These are phyloP conservation scores for Agrilus cyanescens DNA, from an alignment of 2,888 invertebrate genomes.

Conservation along the genomic window DNA sequence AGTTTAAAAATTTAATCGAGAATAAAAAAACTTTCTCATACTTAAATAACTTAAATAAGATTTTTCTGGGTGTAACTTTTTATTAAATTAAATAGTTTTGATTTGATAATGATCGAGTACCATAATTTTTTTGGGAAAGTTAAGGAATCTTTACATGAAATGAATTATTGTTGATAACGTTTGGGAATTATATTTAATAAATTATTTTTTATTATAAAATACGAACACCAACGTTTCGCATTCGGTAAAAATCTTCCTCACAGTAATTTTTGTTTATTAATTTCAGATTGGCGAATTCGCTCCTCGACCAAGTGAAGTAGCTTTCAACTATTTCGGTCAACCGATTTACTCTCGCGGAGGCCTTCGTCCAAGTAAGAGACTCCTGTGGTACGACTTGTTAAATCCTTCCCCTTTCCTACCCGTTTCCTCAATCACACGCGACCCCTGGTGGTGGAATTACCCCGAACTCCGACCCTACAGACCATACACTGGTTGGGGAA, in stretches of 20 bases:
- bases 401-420: conserved; percentile 70
- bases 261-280: neutral
- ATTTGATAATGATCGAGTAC: too few relatives aligned
- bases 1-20: too few relatives aligned
- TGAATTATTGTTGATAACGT: too few relatives aligned
- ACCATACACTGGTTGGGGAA: conserved; percentile 51
- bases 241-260: neutral
- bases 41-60: too few relatives aligned
- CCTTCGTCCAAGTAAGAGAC: conserved; percentile 39
- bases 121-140: too few relatives aligned
- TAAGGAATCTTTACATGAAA: too few relatives aligned
- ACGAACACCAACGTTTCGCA: too few relatives aligned
- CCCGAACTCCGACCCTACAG: conserved; percentile 67
- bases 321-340: conserved; percentile 65
- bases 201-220: too few relatives aligned
- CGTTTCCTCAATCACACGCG: conserved; percentile 68
- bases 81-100: too few relatives aligned
- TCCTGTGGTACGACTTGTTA: conserved; percentile 49
- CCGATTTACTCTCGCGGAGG: conserved; percentile 62
- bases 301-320: conserved; percentile 58
- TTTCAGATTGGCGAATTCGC: conserved; percentile 48
- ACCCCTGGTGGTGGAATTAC: conserved; percentile 84
- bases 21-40: too few relatives aligned
- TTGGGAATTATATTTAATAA: too few relatives aligned
- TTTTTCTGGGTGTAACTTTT: too few relatives aligned